Evolutionary conservation across 2,888 invertebrate genomes (phyloP).

Genomic region (Nymphalis c-album): DNA sequence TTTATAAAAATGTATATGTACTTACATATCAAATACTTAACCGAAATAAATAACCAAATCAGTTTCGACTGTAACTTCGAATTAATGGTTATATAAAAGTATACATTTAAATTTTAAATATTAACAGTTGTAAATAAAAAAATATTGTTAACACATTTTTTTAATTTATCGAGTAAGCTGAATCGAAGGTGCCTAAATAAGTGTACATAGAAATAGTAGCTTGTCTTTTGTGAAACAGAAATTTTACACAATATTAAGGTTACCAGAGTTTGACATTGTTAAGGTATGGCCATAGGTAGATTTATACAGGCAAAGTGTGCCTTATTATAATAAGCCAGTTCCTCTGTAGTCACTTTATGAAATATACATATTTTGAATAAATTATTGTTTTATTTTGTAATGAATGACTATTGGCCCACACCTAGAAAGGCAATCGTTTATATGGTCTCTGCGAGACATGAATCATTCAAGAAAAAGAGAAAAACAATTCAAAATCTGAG

Average conservation of each 20-base stretch:
- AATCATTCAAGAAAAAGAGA: no score
- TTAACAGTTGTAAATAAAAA: slow-evolving; percentile 2
- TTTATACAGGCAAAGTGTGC: slow-evolving; percentile 55
- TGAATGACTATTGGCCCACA: no score
- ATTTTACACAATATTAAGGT: slow-evolving; percentile 22
- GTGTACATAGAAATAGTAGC: slow-evolving; percentile 24
- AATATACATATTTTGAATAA: slow-evolving; percentile 64
- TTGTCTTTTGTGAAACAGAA: slow-evolving; percentile 19
- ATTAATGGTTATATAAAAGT: background rate
- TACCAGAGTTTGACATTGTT: slow-evolving; percentile 25
- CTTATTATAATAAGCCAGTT: slow-evolving; percentile 63
- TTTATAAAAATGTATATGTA: background rate
- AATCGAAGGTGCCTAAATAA: slow-evolving; percentile 70
- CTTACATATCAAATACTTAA: no score
- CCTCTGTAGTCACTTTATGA: slow-evolving; percentile 68
- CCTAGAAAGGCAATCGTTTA: no score
- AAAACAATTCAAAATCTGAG: no score
- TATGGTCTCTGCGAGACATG: no score
- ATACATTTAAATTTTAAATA: background rate
- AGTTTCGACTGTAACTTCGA: background rate
- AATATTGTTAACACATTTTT: slow-evolving; percentile 50
- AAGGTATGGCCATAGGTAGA: slow-evolving; percentile 40
- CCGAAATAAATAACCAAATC: no score
- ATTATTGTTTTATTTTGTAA: slow-evolving; percentile 39
- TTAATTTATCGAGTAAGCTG: slow-evolving; percentile 56